These are phyloP conservation scores for Notechis scutatus DNA, from an alignment of 2,113 vertebrate species.

Conservation along the genomic window DNA sequence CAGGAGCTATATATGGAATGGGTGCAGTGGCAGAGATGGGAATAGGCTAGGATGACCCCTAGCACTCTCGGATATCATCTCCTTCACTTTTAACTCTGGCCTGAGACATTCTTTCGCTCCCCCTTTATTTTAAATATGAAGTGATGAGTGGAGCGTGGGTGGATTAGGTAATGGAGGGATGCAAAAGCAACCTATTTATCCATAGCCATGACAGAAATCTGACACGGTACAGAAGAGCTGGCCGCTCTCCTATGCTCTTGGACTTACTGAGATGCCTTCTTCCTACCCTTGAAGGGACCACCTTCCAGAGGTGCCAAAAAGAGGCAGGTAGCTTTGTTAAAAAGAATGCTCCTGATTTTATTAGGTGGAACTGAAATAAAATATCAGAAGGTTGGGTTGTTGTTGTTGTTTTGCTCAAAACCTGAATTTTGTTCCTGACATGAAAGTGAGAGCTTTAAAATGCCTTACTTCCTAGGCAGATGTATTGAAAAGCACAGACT, in stretches of 20 bases:
- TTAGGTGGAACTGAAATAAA: constrained; percentile 1
- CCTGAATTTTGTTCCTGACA: neutral
- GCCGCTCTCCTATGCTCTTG: neutral
- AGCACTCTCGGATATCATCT: constrained; percentile 45
- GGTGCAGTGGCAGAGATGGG: constrained; percentile 30
- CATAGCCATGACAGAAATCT: constrained; percentile 57
- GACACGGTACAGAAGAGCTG: constrained; percentile 44
- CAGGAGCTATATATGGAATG: constrained; percentile 69
- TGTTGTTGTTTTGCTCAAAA: neutral
- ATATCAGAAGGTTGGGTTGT: neutral
- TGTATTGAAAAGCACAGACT: neutral
- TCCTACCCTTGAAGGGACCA: constrained; percentile 54
- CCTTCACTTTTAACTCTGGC: constrained; percentile 36
- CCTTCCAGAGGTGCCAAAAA: neutral
- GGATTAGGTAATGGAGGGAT: constrained; percentile 53
- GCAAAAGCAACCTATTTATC: constrained; percentile 57
- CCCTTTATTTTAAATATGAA: constrained; percentile 63
- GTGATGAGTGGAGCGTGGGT: constrained; percentile 54
- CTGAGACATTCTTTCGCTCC: constrained; percentile 8
- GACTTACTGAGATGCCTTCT: constrained; percentile 8
- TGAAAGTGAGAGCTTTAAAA: neutral
- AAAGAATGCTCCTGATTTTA: neutral
- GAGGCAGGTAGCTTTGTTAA: neutral
- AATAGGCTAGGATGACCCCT: constrained; percentile 37
- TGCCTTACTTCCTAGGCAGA: neutral